Evolutionary conservation across 2,113 vertebrate genomes (phyloP).

Genomic region (Gasterosteus nipponicus): DNA sequence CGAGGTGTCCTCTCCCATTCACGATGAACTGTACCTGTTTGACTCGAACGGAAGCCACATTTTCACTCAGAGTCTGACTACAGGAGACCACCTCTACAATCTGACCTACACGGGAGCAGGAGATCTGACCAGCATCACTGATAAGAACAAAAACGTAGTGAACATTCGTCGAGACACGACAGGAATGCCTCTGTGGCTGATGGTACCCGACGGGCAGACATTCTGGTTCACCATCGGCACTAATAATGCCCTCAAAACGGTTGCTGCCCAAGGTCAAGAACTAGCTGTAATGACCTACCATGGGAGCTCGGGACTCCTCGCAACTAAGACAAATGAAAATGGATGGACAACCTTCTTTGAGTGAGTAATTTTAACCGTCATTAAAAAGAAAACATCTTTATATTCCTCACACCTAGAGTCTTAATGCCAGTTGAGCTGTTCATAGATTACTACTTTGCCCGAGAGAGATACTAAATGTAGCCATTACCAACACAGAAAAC

Average conservation of each 20-base stretch:
- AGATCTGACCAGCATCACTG: constrained; percentile 89
- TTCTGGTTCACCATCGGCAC: constrained; percentile 98
- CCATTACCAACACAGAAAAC: background rate
- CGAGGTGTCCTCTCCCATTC: constrained; percentile 93
- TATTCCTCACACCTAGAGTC: constrained; percentile 13
- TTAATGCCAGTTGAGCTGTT: constrained; percentile 33
- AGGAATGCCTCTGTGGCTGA: constrained; percentile 94
- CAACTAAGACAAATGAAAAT: constrained; percentile 96
- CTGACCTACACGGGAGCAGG: constrained; percentile 92
- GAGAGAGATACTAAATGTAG: constrained; percentile 18
- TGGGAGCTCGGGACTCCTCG: constrained; percentile 92
- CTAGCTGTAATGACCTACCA: constrained; percentile 97
- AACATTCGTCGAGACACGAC: constrained; percentile 91
- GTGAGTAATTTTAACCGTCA: constrained; percentile 83
- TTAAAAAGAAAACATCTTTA: constrained; percentile 9
- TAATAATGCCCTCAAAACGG: constrained; percentile 91
- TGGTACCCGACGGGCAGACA: constrained; percentile 92
- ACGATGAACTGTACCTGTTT: constrained; percentile 97
- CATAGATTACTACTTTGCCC: constrained; percentile 23
- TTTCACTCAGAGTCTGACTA: constrained; percentile 94
- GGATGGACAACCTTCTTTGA: constrained; percentile 99
- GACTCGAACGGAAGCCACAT: constrained; percentile 95
- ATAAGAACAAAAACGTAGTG: constrained; percentile 92
- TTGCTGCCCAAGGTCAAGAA: constrained; percentile 93
- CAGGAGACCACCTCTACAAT: constrained; percentile 95